These are phyloP conservation scores for Chrysemys picta DNA, from an alignment of 2,113 vertebrate genomes.

Conservation along the genomic window DNA sequence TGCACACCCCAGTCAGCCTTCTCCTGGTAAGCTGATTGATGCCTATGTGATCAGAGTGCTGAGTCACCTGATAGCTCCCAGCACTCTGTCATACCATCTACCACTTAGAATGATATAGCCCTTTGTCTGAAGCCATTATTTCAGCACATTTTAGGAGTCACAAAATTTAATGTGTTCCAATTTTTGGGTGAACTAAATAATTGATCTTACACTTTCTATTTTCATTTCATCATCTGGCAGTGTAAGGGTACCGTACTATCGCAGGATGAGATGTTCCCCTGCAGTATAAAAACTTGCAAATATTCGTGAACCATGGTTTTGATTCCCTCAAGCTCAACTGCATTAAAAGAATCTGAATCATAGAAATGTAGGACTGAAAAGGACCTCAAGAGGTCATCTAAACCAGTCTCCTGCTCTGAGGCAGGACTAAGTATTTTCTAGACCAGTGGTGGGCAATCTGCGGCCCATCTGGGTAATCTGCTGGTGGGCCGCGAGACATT, in stretches of 20 bases:
- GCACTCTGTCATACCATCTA: too few species aligned
- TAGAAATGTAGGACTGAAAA: background rate
- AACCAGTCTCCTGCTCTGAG: background rate
- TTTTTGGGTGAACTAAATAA: background rate
- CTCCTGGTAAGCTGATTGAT: background rate
- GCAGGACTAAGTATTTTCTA: background rate
- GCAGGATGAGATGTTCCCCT: fast-evolving
- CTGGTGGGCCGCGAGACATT: too few species aligned
- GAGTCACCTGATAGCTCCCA: too few species aligned
- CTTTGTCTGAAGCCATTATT: background rate
- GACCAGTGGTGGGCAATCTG: background rate
- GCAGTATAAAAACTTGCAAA: background rate
- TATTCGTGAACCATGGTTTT: background rate
- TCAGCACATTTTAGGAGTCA: background rate
- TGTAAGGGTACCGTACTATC: background rate
- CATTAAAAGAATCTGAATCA: background rate
- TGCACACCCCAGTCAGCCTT: background rate
- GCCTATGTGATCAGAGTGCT: too few species aligned
- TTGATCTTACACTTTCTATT: background rate
- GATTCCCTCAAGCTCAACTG: background rate
- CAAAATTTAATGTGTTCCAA: fast-evolving
- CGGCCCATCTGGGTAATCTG: too few species aligned
- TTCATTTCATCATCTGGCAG: background rate
- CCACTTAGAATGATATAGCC: background rate
- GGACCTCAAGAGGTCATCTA: background rate